Base-by-base conservation (phyloP, 2,888 invertebrate genomes). In the Diploptera punctata region DNA sequence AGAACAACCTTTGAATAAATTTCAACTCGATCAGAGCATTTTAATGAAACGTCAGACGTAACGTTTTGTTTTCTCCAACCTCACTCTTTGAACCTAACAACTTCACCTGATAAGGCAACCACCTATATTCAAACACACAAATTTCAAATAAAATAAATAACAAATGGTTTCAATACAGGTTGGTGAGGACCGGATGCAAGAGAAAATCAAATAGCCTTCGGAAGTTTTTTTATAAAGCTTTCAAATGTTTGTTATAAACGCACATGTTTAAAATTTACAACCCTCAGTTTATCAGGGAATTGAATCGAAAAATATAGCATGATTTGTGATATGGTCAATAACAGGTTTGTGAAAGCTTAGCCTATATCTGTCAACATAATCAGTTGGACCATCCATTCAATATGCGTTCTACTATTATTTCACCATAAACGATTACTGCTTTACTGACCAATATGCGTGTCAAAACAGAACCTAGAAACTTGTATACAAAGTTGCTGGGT, bases 341-440 rank as follows among this genome's bases (percentile, higher is more conserved):
- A 52, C 52, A 52, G 52, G 5, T 52, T 52, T 52, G 52, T 52
- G 52, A 52, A 52, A 52, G 52, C 21, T 19, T 52, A 52, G 52
- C 52, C 52, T 52, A 52, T 52, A 52, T 52, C 52, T 52, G 52
- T 52, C 52, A 52, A 19, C 21, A 10, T 4, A 21, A 52, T 52
- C 52, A 19, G 52, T 52, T 52, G 52, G 19, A 3, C 21, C 52
- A 21, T 52, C 21, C 52, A 21, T 52, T 18, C 52, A 19, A 52
- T 21, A n/a, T n/a, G n/a, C n/a, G n/a, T n/a, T n/a, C n/a, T n/a
- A n/a, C n/a, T n/a, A n/a, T n/a, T n/a, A n/a, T n/a, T n/a, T n/a
- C n/a, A n/a, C n/a, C n/a, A n/a, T n/a, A n/a, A n/a, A n/a, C n/a
- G n/a, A n/a, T n/a, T n/a, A n/a, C n/a, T n/a, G n/a, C n/a, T n/a